Conservation (phyloP, 2,888 invertebrate genomes). For the Agrochola lota region DNA sequence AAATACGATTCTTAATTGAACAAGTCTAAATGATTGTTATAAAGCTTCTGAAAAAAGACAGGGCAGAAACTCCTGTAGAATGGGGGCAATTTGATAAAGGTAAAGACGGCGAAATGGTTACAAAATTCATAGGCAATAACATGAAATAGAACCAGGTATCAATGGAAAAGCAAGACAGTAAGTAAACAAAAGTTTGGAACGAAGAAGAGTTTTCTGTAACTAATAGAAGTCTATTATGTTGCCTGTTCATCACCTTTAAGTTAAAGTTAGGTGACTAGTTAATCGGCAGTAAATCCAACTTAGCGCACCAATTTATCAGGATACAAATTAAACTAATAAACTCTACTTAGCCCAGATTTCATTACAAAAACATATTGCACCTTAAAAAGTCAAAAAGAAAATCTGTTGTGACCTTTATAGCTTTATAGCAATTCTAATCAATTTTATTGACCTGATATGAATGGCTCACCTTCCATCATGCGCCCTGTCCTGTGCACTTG, state of each 20-base stretch:
- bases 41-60: neutral
- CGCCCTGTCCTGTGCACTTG: neutral
- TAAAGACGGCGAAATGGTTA: neutral
- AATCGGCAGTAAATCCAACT: constrained; percentile 22
- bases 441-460: neutral
- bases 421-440: no score
- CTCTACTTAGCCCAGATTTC: neutral
- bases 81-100: neutral
- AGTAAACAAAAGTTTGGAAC: neutral
- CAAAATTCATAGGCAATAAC: neutral
- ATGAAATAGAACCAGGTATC: neutral
- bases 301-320: neutral
- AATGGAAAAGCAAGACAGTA: neutral
- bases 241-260: neutral
- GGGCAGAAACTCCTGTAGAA: neutral
- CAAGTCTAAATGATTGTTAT: neutral
- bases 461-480: neutral
- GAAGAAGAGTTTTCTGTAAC: neutral
- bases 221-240: neutral
- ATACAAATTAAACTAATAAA: constrained; percentile 6
- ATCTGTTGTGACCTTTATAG: neutral
- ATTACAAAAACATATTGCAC: neutral
- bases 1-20: neutral
- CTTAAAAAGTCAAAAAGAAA: neutral
- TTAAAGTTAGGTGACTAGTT: constrained; percentile 1